phyloP scores from a whole-genome alignment of 1,140 invertebrate genomes.

The Leptopilina clavipes region DNA sequence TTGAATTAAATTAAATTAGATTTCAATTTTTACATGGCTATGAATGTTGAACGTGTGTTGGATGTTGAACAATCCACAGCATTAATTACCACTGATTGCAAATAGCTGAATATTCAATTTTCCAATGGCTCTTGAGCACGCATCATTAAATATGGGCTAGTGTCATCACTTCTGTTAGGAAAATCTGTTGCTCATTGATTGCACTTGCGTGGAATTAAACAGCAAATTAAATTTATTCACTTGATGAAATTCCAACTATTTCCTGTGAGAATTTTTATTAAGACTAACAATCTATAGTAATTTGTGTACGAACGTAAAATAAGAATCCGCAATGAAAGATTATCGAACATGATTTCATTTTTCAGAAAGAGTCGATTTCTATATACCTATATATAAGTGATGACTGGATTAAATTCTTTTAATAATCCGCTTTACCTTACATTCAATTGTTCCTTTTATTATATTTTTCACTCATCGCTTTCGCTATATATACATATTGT shows the following conservation, averaged over 20 bases:
- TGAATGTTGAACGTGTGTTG: neutral
- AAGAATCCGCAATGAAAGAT: constrained; percentile 22
- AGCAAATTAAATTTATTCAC: neutral
- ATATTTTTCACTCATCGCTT: neutral
- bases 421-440: constrained; percentile 15
- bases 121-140: neutral
- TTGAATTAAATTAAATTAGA: neutral
- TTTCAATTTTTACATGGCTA: neutral
- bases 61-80: neutral
- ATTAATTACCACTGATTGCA: constrained; percentile 25
- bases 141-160: constrained; percentile 2
- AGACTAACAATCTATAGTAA: no score
- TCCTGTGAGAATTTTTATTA: no score
- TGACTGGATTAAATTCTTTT: neutral
- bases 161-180: neutral
- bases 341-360: neutral
- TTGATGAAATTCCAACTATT: no score
- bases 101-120: constrained; percentile 24
- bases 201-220: neutral
- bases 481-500: neutral
- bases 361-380: neutral
- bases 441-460: constrained; percentile 12
- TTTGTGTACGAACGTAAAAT: constrained; percentile 6
- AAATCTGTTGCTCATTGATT: constrained; percentile 28
- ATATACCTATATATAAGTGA: neutral